phyloP scores from a whole-genome alignment of 2,888 invertebrate genomes.

The Hanleya hanleyi region DNA sequence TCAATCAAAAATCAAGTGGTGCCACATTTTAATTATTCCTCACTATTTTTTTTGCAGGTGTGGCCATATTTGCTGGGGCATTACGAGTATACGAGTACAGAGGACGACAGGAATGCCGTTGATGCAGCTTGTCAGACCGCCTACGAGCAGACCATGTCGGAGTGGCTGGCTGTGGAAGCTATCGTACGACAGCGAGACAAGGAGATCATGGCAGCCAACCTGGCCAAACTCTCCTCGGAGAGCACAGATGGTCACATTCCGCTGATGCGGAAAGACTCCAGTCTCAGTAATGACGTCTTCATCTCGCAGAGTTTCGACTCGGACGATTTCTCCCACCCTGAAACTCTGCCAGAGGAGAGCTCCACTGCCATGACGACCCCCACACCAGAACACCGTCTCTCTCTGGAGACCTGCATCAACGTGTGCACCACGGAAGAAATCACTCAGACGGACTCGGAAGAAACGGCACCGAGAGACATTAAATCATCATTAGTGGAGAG shows the following conservation, averaged over 20 bases:
- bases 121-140: conserved; percentile 78
- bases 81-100: conserved; percentile 82
- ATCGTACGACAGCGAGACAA: conserved; percentile 79
- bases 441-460: conserved; percentile 43
- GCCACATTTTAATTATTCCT: too few relatives aligned
- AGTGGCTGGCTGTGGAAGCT: conserved; percentile 96
- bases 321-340: conserved; percentile 65
- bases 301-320: conserved; percentile 70
- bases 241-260: conserved; percentile 70
- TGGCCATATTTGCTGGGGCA: conserved; percentile 94
- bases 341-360: conserved; percentile 65
- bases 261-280: conserved; percentile 72
- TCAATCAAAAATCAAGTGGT: too few relatives aligned
- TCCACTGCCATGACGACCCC: conserved; percentile 63
- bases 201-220: conserved; percentile 85
- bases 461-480: neutral
- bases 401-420: conserved; percentile 18
- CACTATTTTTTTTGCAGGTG: conserved; percentile 74
- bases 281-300: conserved; percentile 76
- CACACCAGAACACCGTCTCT: conserved; percentile 60
- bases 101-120: conserved; percentile 58
- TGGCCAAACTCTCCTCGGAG: conserved; percentile 88
- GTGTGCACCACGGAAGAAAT: conserved; percentile 27
- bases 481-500: conserved; percentile 52
- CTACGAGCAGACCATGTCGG: conserved; percentile 94